These are phyloP conservation scores for Mormyrops boulengeri DNA, from an alignment of 2,797 vertebrate genomes.

Conservation along the genomic window DNA sequence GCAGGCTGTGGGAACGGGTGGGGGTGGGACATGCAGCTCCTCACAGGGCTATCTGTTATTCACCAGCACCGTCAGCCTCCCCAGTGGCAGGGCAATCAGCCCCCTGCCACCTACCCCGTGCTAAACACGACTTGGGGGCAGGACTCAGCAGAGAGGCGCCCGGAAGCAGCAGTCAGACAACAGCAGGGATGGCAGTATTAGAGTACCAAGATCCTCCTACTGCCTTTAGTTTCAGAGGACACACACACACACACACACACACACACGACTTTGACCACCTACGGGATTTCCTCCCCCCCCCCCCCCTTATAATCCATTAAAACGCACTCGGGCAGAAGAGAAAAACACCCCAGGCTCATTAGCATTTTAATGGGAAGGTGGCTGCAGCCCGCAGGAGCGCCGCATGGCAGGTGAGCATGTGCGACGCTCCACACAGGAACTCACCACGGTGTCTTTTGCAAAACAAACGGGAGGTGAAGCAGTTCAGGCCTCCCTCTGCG, in stretches of 20 bases:
- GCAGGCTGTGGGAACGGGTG: background rate
- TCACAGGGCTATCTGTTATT: background rate
- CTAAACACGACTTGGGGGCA: background rate
- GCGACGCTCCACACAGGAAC: background rate
- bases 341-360: background rate
- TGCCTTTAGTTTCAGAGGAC: background rate
- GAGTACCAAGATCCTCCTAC: background rate
- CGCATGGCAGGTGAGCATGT: background rate
- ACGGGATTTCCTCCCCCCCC: background rate
- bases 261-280: background rate
- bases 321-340: background rate
- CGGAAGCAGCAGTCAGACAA: background rate
- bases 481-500: background rate
- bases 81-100: background rate
- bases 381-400: background rate
- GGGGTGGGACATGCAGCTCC: background rate
- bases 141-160: background rate
- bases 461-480: background rate
- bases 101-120: background rate
- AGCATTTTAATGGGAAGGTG: slow-evolving; percentile 10
- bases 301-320: background rate
- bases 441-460: background rate
- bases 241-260: background rate
- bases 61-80: background rate
- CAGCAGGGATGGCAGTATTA: background rate